A percentile compares a stretch with the other conserved stretches of the same genome.
Conservation (phyloP, 2,113 vertebrate species). For the Anarhynchus alexandrinus region DNA sequence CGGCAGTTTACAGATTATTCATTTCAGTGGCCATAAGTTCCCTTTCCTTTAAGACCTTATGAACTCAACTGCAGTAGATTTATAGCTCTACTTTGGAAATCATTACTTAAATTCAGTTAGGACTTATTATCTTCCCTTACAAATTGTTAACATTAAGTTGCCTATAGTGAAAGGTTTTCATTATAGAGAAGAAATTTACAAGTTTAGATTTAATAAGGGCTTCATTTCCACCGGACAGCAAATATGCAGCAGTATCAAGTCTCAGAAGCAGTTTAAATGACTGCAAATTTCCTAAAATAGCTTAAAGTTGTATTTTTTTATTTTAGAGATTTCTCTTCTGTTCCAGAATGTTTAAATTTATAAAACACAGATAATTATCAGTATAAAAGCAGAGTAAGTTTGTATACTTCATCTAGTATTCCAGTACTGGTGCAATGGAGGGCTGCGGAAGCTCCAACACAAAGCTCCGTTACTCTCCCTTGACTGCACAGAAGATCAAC, state of each 20-base stretch:
- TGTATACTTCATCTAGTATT: not conserved
- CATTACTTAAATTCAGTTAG: slow-evolving; percentile 37
- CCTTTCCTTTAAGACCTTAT: slow-evolving; percentile 22
- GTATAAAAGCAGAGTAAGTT: not conserved
- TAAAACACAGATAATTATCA: not conserved
- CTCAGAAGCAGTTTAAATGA: not conserved
- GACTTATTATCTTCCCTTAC: slow-evolving; percentile 26
- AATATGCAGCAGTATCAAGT: not conserved
- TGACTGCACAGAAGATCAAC: not conserved
- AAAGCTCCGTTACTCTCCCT: not conserved
- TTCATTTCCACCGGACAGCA: not conserved
- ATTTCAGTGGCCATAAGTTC: slow-evolving; percentile 15
- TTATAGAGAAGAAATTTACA: slow-evolving; percentile 33
- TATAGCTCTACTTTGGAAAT: slow-evolving; percentile 44
- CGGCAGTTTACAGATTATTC: not conserved
- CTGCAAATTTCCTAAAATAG: not conserved
- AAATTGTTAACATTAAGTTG: slow-evolving; percentile 45
- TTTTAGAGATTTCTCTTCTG: not conserved
- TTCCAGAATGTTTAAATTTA: not conserved
- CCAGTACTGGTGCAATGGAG: not conserved
- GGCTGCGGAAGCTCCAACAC: not conserved
- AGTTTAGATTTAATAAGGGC: slow-evolving; percentile 6
- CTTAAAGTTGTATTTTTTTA: not conserved
- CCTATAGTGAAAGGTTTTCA: not conserved
- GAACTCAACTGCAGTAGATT: slow-evolving; percentile 33